A percentile compares a stretch with the other conserved stretches of the same genome.
These are phyloP conservation scores for Oasisia sp. DNA, from an alignment of 2,888 invertebrate species.

Conservation along the genomic window DNA sequence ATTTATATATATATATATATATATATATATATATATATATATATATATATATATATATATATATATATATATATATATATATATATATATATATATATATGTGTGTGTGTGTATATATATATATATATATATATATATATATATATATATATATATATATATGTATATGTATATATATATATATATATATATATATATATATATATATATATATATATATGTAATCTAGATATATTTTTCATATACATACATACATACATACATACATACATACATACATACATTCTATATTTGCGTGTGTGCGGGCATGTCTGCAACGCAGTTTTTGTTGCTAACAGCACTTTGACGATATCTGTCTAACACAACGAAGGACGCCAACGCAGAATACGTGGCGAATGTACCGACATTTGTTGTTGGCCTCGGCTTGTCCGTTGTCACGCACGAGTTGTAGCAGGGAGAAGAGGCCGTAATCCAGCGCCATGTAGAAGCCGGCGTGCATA, in stretches of 20 bases:
- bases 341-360: background rate
- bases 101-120: background rate
- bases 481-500: slow-evolving; percentile 78
- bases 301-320: background rate
- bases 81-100: slow-evolving; percentile 21
- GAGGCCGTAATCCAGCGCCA: slow-evolving; percentile 81
- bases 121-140: slow-evolving; percentile 19
- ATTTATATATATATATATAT: no score
- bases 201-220: background rate
- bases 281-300: no score
- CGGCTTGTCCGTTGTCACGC: slow-evolving; percentile 65
- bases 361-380: background rate
- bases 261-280: background rate
- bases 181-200: no score
- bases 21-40: no score
- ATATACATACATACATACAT: background rate
- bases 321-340: background rate
- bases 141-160: slow-evolving; percentile 23
- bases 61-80: slow-evolving; percentile 20
- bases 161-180: no score
- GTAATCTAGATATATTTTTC: no score
- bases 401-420: slow-evolving; percentile 40
- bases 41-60: background rate
- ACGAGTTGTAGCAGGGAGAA: slow-evolving; percentile 78
- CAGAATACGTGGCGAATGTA: background rate